These are phyloP conservation scores for Platygyra sinensis DNA, from an alignment of 64 coral and sea anemone species.

Conservation along the genomic window DNA sequence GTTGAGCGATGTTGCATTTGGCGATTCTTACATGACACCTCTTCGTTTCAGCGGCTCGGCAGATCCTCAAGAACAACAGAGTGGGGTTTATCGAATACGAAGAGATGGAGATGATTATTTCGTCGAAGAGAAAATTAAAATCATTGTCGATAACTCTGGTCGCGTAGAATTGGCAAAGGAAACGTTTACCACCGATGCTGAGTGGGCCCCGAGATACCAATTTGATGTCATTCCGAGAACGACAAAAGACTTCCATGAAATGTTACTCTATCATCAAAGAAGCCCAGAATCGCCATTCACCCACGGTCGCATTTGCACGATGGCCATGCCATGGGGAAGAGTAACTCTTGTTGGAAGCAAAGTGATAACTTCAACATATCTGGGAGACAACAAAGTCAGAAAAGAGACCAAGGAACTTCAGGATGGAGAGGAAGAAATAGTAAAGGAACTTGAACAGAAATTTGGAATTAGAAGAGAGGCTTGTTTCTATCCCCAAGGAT, in stretches of 20 bases:
- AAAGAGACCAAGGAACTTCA: too few species aligned
- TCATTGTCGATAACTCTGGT: constrained; percentile 28
- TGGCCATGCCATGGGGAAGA: constrained; percentile 44
- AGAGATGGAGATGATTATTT: constrained; percentile 34
- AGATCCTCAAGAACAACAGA: constrained; percentile 34
- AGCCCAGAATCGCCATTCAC: too few species aligned
- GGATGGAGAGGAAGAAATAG: too few species aligned
- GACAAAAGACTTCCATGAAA: too few species aligned
- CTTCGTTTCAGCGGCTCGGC: constrained; percentile 11
- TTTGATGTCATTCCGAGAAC: constrained; percentile 33
- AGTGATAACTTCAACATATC: constrained; percentile 27
- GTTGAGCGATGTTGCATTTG: constrained; percentile 51
- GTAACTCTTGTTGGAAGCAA: too few species aligned
- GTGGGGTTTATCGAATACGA: too few species aligned
- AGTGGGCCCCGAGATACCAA: constrained; percentile 5
- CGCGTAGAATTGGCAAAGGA: background rate
- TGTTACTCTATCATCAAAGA: too few species aligned
- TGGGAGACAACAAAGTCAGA: constrained; percentile 60
- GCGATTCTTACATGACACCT: constrained; percentile 18
- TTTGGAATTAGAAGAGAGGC: too few species aligned
- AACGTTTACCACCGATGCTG: background rate
- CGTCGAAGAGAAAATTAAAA: constrained; percentile 26
- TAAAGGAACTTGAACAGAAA: too few species aligned
- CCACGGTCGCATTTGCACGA: constrained; percentile 13
- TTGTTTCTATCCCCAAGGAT: too few species aligned